Conservation (phyloP, 2,797 vertebrate genomes). For the Hozukius guyotensis region DNA sequence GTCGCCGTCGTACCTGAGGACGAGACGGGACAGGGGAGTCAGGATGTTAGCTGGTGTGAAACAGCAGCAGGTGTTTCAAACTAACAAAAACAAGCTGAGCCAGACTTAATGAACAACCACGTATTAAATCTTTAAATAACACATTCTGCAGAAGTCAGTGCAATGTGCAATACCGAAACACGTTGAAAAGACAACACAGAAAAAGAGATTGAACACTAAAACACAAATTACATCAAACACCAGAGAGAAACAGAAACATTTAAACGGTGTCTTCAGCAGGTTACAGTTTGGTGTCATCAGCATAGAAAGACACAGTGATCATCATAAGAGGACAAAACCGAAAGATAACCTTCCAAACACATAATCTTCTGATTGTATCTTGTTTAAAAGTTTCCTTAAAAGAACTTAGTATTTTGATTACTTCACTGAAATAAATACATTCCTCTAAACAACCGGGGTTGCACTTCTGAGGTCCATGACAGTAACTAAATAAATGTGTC, state of each 20-base stretch:
- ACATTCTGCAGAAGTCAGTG: neutral
- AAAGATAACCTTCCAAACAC: neutral
- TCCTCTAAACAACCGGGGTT: no score
- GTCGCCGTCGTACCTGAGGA: conserved; percentile 71
- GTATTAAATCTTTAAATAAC: neutral
- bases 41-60: neutral
- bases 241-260: neutral
- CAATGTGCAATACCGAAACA: neutral
- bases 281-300: neutral
- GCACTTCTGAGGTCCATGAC: no score
- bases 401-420: no score
- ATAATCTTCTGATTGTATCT: neutral
- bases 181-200: neutral
- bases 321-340: neutral
- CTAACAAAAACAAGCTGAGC: neutral
- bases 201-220: neutral
- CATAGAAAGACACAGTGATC: neutral
- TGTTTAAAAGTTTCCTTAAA: no score
- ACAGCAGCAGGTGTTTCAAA: neutral
- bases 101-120: neutral
- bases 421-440: no score
- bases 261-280: neutral
- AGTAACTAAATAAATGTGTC: no score
- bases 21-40: neutral
- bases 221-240: neutral